Percentiles rank a stretch among this genome's conserved stretches.
These are phyloP conservation scores for Plebejus anna DNA, from an alignment of 2,888 invertebrate species.

Conservation along the genomic window DNA sequence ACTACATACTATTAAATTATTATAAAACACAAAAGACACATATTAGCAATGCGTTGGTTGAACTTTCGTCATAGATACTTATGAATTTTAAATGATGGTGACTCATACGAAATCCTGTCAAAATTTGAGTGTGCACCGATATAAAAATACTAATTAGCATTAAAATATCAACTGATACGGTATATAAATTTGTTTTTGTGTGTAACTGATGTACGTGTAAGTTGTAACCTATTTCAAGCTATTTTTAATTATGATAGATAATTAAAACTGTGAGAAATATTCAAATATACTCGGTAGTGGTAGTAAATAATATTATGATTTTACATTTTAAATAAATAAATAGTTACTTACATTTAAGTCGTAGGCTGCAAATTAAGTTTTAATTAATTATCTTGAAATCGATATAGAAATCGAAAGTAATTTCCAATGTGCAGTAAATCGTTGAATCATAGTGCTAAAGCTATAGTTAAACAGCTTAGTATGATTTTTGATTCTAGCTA, in stretches of 20 bases:
- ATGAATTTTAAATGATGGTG: slow-evolving; percentile 4
- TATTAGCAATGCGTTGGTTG: neutral
- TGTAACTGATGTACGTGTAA: neutral
- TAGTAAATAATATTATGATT: too few species aligned
- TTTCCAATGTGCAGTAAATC: neutral
- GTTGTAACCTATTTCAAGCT: neutral
- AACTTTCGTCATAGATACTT: neutral
- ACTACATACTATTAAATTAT: neutral
- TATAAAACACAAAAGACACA: neutral
- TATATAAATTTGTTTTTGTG: neutral
- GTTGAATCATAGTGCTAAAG: neutral
- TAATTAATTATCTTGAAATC: neutral
- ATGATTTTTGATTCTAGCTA: neutral
- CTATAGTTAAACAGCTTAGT: neutral
- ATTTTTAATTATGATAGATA: neutral
- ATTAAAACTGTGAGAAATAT: neutral
- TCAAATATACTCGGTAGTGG: neutral
- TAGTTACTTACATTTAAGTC: neutral
- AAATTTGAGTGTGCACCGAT: neutral
- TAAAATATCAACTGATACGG: neutral
- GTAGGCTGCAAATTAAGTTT: neutral
- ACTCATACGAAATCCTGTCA: neutral
- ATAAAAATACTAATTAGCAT: neutral
- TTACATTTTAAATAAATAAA: neutral
- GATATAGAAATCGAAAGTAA: neutral